Conservation (phyloP, 2,113 vertebrate genomes). For the Peromyscus californicus region DNA sequence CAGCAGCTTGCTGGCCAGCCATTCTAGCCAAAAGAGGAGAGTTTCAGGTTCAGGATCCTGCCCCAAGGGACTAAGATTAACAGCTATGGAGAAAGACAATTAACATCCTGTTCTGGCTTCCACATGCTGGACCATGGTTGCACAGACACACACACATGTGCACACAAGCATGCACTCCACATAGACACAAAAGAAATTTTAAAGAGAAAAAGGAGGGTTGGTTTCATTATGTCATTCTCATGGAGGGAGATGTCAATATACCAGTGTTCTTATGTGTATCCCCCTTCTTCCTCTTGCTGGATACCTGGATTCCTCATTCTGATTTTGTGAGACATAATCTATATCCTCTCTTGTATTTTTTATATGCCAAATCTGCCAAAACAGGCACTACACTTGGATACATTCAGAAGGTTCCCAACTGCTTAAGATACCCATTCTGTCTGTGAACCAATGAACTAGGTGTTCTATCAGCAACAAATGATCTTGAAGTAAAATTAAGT, state of each 20-base stretch:
- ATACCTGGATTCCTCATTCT: neutral
- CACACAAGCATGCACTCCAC: neutral
- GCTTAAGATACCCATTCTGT: neutral
- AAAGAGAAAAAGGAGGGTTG: neutral
- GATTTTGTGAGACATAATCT: neutral
- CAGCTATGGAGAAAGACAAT: neutral
- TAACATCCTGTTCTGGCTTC: neutral
- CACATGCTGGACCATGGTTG: neutral
- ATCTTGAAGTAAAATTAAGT: neutral
- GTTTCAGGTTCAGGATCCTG: neutral
- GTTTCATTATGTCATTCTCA: neutral
- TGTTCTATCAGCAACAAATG: slow-evolving; percentile 1
- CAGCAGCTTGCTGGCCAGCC: neutral
- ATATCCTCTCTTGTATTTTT: neutral
- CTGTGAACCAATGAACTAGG: neutral
- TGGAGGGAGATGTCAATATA: neutral
- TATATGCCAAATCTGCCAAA: neutral
- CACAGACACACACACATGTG: rapidly evolving
- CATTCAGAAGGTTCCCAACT: neutral
- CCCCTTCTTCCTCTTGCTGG: neutral
- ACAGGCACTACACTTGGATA: neutral
- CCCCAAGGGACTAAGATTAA: neutral
- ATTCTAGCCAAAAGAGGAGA: neutral
- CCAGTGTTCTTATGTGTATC: neutral
- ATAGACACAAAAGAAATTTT: neutral